A percentile compares a stretch with the other conserved stretches of the same genome.
Conservation (phyloP, 2,888 invertebrate species). For the Girardia tigrina region DNA sequence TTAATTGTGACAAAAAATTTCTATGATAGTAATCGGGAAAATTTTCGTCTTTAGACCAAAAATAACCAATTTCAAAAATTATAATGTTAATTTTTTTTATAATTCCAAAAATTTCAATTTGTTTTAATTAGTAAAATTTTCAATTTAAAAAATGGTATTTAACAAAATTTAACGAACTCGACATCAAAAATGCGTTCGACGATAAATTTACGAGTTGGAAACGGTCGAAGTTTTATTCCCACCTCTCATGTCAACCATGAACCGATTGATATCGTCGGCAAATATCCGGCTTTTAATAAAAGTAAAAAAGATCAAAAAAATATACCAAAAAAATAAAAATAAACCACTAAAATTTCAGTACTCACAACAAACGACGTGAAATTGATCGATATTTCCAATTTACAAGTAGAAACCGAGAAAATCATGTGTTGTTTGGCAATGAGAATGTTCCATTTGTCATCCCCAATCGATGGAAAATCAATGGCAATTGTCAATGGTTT, state of each 20-base stretch:
- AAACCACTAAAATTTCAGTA: neutral
- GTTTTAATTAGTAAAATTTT: neutral
- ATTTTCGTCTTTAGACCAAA: too few relatives aligned
- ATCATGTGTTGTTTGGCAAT: neutral
- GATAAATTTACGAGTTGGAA: neutral
- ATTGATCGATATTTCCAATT: neutral
- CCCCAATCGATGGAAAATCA: neutral
- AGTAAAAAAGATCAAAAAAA: too few relatives aligned
- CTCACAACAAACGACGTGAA: neutral
- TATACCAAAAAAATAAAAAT: too few relatives aligned
- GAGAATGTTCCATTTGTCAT: slow-evolving; percentile 13
- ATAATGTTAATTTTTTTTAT: too few relatives aligned
- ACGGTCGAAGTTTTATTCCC: neutral
- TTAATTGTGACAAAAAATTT: too few relatives aligned
- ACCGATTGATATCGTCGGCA: neutral
- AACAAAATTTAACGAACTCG: neutral
- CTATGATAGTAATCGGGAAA: too few relatives aligned
- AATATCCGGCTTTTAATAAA: slow-evolving; percentile 20
- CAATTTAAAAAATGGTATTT: neutral
- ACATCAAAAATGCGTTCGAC: neutral
- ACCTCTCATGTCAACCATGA: neutral
- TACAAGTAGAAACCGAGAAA: slow-evolving; percentile 9
- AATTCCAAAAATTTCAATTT: too few relatives aligned
- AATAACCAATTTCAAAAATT: too few relatives aligned
- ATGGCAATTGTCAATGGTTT: neutral